Base-by-base conservation (phyloP, 64 coral and sea anemone species). In the Actinia tenebrosa region DNA sequence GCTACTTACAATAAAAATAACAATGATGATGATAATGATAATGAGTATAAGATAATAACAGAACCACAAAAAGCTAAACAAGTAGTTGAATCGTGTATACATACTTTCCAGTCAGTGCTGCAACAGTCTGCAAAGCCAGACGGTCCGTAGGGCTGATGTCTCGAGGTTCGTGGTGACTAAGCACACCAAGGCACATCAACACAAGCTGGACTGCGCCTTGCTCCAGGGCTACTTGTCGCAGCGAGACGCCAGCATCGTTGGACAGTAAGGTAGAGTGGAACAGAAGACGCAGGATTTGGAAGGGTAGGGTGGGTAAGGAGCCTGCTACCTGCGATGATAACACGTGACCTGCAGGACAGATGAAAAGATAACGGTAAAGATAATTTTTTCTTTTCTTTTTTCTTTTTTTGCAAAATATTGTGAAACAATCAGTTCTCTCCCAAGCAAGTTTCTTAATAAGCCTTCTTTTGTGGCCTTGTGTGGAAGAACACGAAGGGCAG, bases 81-180 rank as follows among this genome's bases (percentile, higher is more conserved):
- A 58, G 10, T 16, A 13, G 56, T 11, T 58, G 56, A 58, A 58
- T 58, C 56, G 5, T 42, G 15, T 75, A 53, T 14, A 71, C 54
- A 53, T 83, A 99, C 97, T 87, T 99, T 50, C 90, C 94, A 60
- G 87, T 95, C 10, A 99, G 91, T 20, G 88, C 89, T 23, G 93
- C 86, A 26, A 99, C 69, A 62, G 94, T 84, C 60, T 99, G 93
- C 53, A 99, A 55, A 2, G 93, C 92, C 7, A 92, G 64, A 6
- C 89, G 83, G 43, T 99, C 90, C 1, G 90, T 86, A 71, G 88
- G 84, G 15, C 91, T 89, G 77, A 87, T 87, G 0, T 84, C 64
- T 13, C 82, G 83, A 16, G 97, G 97, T 16, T 99, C 91, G 30
- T 99, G 97, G 78, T 99, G 97, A 88, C 97, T 99, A 2, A 99